Base-by-base conservation (phyloP, 2,888 invertebrate species). In the Gonocerus acuteangulatus region DNA sequence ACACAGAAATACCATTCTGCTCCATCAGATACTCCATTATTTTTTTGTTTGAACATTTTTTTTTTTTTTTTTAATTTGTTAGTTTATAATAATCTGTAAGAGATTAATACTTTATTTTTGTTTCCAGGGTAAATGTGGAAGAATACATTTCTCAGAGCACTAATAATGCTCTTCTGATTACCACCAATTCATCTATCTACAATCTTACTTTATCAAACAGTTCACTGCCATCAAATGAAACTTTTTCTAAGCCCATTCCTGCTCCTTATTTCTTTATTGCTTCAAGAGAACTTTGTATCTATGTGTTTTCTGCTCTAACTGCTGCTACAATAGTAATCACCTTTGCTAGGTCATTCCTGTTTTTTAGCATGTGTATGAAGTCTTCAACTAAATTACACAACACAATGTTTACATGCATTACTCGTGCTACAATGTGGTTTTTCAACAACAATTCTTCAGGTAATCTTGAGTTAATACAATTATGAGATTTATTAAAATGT, bases 391-490 rank as follows among this genome's bases (percentile, higher is more conserved):
- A 77, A 3, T 77, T 95, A 0, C 95, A 95, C 75, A 85, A 89
- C 73, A 77, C 74, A n/a, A 93, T 95, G 93, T 93, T 94, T 73
- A 74, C 79, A n/a, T 79, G 85, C 22, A 83, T 95, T 19, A 85
- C 89, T 1, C 79, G 86, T 16, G 86, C 90, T 0, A 84, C 87
- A 0, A 88, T 92, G 82, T 78, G 82, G 21, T 95, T 95, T 76
- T 95, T 95, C 77, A 91, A 93, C 72, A 82, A 83, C 3, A 94
- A 94, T 74, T 87, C 91, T 0, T 85, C 86, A 0, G 88, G 88
- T 80, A 74, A 74, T 13, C 15, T 39, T 11, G 39, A 9, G 4
- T 13, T 39, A 39, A 39, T 9, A n/a, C n/a, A n/a, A 62, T 66
- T 21, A 60, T 61, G 42, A 7, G 51, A 6, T 27, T 44, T 32